These are phyloP conservation scores for Lordiphosa andalusiaca DNA, from an alignment of 2,888 invertebrate species.

Conservation along the genomic window DNA sequence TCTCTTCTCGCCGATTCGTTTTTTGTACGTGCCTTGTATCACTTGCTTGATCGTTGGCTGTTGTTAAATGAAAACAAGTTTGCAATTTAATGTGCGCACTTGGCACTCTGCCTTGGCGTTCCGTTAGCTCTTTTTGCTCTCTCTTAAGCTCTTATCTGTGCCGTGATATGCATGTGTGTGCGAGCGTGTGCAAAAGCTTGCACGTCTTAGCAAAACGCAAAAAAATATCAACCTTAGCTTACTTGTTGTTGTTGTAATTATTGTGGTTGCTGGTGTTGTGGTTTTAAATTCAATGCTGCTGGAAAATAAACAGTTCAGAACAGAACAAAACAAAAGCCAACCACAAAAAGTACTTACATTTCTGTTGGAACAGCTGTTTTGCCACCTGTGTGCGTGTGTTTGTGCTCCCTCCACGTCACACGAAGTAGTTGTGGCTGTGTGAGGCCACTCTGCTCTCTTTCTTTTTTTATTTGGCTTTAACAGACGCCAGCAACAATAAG, in stretches of 20 bases:
- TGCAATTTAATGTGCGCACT: slow-evolving; percentile 71
- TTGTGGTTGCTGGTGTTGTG: slow-evolving; percentile 26
- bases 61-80: slow-evolving; percentile 65
- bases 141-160: slow-evolving; percentile 26
- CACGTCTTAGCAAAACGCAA: slow-evolving; percentile 59
- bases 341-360: slow-evolving; percentile 37
- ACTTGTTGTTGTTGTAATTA: slow-evolving; percentile 44
- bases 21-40: slow-evolving; percentile 76
- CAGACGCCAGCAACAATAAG: slow-evolving; percentile 29
- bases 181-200: slow-evolving; percentile 37
- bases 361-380: slow-evolving; percentile 69
- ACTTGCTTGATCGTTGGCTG: slow-evolving; percentile 50
- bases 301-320: slow-evolving; percentile 25
- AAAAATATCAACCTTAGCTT: slow-evolving; percentile 47
- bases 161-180: slow-evolving; percentile 30
- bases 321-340: slow-evolving; percentile 28
- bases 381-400: slow-evolving; percentile 29
- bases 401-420: slow-evolving; percentile 53
- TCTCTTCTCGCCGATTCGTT: slow-evolving; percentile 55
- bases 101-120: slow-evolving; percentile 53
- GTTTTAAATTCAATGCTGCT: slow-evolving; percentile 8
- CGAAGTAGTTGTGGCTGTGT: slow-evolving; percentile 30
- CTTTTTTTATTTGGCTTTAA: slow-evolving; percentile 38
- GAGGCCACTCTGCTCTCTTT: slow-evolving; percentile 30
- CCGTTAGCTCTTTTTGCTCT: slow-evolving; percentile 23